Percentiles rank a stretch among this genome's conserved stretches.
These are phyloP conservation scores for Smutsia gigantea DNA, from an alignment of 2,797 vertebrate genomes.

Conservation along the genomic window DNA sequence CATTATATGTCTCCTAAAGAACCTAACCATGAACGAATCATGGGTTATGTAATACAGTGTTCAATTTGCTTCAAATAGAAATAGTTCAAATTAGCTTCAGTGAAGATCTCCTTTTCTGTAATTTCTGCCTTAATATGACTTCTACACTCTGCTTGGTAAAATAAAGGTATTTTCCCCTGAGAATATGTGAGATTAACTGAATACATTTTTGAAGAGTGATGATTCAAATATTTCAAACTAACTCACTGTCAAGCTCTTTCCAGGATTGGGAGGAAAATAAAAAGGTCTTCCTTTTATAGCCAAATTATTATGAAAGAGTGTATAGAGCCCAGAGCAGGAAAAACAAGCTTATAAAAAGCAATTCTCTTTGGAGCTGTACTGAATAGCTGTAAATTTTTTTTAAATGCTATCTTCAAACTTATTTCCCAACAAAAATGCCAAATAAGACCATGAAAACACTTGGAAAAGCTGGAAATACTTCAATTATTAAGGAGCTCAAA, in stretches of 20 bases:
- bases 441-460: neutral
- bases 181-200: neutral
- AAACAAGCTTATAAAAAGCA: neutral
- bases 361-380: neutral
- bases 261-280: neutral
- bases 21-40: conserved; percentile 1
- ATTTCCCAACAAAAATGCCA: neutral
- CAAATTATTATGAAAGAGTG: conserved; percentile 9
- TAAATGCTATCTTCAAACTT: neutral
- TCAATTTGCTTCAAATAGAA: conserved; percentile 2
- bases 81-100: conserved; percentile 26
- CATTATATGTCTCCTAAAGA: conserved; percentile 14
- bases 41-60: neutral
- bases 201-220: neutral
- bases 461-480: neutral
- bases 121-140: conserved; percentile 7
- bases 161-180: neutral
- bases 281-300: neutral
- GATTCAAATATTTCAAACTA: neutral
- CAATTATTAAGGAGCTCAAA: neutral
- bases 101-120: neutral
- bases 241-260: neutral
- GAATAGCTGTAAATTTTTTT: neutral
- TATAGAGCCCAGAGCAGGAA: neutral
- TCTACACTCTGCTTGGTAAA: conserved; percentile 26